Conservation (phyloP, 1,140 invertebrate species). For the Potamilus streckersoni region DNA sequence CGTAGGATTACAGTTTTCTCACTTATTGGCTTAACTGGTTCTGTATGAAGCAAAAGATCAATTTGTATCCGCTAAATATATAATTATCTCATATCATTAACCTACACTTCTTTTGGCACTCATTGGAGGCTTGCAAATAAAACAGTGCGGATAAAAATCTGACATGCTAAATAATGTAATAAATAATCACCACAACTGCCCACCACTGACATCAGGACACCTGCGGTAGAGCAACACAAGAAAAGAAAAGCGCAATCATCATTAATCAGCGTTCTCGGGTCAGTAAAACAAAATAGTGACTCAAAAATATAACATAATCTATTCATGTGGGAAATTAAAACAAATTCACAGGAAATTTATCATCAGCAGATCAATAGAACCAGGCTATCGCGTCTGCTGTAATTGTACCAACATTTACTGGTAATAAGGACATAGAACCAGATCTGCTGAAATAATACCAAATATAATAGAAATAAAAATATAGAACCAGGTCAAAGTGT, state of each 20-base stretch:
- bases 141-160: background rate
- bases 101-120: background rate
- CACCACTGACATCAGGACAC: conserved; percentile 53
- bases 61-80: background rate
- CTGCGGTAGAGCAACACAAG: conserved; percentile 31
- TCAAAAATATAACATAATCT: too few relatives aligned
- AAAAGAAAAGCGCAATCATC: conserved; percentile 8
- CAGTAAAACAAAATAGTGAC: too few relatives aligned
- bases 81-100: background rate
- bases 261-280: background rate
- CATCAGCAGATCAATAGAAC: too few relatives aligned
- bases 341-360: too few relatives aligned
- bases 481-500: too few relatives aligned
- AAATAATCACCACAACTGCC: conserved; percentile 58
- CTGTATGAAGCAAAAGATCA: background rate
- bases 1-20: background rate
- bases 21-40: background rate
- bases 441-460: too few relatives aligned
- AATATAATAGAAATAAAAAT: too few relatives aligned
- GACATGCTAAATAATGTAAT: conserved; percentile 1
- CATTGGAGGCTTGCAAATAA: background rate
- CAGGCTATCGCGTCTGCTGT: too few relatives aligned
- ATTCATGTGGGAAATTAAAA: too few relatives aligned
- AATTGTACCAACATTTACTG: too few relatives aligned
- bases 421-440: too few relatives aligned